Conservation (phyloP, 2,113 vertebrate species). For the Podocnemis expansa region DNA sequence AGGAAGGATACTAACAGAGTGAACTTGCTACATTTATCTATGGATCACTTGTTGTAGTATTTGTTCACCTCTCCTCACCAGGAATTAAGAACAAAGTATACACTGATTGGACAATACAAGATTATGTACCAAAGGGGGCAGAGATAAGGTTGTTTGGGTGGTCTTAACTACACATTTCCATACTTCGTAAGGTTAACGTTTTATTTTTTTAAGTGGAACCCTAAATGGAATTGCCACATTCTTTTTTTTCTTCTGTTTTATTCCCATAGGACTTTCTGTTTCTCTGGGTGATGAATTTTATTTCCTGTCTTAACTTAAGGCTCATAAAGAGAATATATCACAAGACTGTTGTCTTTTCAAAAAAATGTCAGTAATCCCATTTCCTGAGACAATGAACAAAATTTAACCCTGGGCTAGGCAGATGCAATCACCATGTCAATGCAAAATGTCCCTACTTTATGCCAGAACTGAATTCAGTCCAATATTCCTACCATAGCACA, state of each 20-base stretch:
- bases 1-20: not conserved
- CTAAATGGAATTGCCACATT: rapidly evolving
- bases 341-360: not conserved
- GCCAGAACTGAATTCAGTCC: constrained; percentile 26
- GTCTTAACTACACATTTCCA: not conserved
- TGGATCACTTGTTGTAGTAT: not conserved
- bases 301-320: not conserved
- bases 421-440: not conserved
- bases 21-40: not conserved
- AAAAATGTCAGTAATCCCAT: not conserved
- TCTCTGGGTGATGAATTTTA: not conserved
- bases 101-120: not conserved
- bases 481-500: constrained; percentile 29
- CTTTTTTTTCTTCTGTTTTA: not conserved
- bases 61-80: not conserved
- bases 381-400: not conserved
- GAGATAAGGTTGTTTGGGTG: not conserved
- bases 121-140: not conserved
- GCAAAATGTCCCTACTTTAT: not conserved
- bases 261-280: not conserved
- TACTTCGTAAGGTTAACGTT: not conserved
- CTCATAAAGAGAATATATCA: not conserved
- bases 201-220: not conserved
- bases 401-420: not conserved
- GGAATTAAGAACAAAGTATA: not conserved